A percentile compares a stretch with the other conserved stretches of the same genome.
Conservation (phyloP, 1,140 invertebrate genomes). For the Drosophila nebulosa region DNA sequence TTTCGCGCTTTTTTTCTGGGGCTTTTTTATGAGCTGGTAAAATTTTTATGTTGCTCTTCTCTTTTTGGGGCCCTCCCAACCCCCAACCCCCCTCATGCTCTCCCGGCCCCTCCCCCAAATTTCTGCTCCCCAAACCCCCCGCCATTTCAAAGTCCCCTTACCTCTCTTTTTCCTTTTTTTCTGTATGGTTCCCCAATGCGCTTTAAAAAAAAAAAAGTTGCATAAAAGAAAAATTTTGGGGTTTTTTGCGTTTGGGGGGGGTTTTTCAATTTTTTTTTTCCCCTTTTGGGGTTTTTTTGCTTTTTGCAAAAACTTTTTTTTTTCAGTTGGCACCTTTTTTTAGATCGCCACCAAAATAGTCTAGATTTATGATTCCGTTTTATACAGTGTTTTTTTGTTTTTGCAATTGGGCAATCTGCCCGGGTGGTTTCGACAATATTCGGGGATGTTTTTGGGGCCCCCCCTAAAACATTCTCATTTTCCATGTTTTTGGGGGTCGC, state of each 20-base stretch:
- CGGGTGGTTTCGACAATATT: background rate
- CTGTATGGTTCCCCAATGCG: conserved; percentile 12
- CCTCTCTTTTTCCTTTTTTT: background rate
- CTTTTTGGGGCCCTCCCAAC: background rate
- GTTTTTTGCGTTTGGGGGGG: conserved; percentile 5
- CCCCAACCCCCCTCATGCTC: too few relatives aligned
- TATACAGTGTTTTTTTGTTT: conserved; percentile 2
- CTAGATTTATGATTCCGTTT: conserved; percentile 35
- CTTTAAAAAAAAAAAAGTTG: conserved; percentile 65
- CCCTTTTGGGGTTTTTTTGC: conserved; percentile 20
- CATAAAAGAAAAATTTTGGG: conserved; percentile 51
- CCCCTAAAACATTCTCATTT: conserved; percentile 33
- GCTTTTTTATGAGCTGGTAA: conserved; percentile 75
- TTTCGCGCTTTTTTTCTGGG: conserved; percentile 70
- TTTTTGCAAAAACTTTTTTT: conserved; percentile 20
- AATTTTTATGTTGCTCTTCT: conserved; percentile 56
- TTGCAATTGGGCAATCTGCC: background rate
- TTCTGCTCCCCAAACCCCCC: background rate
- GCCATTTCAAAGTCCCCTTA: background rate
- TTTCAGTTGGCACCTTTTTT: conserved; percentile 9
- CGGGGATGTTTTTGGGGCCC: background rate
- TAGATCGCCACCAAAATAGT: conserved; percentile 39
- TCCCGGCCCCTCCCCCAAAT: background rate
- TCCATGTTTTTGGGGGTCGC: conserved; percentile 19
- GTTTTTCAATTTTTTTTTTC: conserved; percentile 24